phyloP scores from a whole-genome alignment of 1,140 invertebrate species.

The Drosophila pruinosa region DNA sequence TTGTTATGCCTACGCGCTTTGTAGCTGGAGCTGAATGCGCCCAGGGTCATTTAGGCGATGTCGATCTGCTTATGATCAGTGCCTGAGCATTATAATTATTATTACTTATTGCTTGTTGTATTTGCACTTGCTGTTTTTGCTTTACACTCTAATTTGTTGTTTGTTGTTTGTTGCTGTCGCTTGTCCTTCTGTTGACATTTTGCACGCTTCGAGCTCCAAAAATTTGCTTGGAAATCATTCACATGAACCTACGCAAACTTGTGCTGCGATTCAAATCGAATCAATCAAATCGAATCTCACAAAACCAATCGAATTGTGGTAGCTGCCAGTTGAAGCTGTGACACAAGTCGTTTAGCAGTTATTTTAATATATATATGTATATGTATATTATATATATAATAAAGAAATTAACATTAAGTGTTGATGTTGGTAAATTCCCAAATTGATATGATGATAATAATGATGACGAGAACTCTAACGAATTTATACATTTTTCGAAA shows the following conservation, averaged over 20 bases:
- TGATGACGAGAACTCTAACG: slow-evolving; percentile 4
- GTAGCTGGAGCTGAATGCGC: slow-evolving; percentile 1
- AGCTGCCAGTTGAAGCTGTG: slow-evolving; percentile 8
- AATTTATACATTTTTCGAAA: slow-evolving; percentile 11
- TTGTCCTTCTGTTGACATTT: slow-evolving; percentile 81
- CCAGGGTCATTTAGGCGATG: slow-evolving; percentile 58
- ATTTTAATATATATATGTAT: background rate
- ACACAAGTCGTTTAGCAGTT: slow-evolving; percentile 4
- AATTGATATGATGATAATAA: background rate
- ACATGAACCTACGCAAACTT: slow-evolving; percentile 53
- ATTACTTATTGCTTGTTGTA: slow-evolving; percentile 57
- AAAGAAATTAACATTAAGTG: background rate
- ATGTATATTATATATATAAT: background rate
- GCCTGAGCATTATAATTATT: slow-evolving; percentile 48
- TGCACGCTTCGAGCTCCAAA: slow-evolving; percentile 55
- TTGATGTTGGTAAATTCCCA: background rate
- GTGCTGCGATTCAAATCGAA: slow-evolving; percentile 7
- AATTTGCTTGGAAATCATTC: slow-evolving; percentile 14
- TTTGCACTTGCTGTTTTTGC: slow-evolving; percentile 10
- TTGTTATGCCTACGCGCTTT: slow-evolving; percentile 33
- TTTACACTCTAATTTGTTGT: slow-evolving; percentile 36
- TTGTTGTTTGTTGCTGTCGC: slow-evolving; percentile 44
- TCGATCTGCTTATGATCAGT: slow-evolving; percentile 71
- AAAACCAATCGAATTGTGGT: slow-evolving; percentile 12
- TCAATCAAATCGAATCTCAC: background rate